Conservation (phyloP, 2,888 invertebrate species). For the Hyposoter didymator region DNA sequence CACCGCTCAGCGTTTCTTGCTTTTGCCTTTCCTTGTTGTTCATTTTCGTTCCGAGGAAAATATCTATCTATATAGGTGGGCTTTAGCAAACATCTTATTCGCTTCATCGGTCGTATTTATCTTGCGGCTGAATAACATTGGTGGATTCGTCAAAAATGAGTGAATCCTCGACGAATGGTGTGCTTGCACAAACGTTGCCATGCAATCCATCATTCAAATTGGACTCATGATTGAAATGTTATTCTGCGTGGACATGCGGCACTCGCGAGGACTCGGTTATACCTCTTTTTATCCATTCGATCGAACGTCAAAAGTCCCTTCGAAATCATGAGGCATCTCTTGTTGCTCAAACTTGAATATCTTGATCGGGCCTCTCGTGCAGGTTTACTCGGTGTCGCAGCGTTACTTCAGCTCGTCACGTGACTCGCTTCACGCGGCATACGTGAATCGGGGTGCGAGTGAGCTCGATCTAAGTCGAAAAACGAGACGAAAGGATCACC, state of each 20-base stretch:
- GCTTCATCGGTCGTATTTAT: neutral
- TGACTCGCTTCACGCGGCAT: slow-evolving; percentile 90
- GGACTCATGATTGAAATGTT: neutral
- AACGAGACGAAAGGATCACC: slow-evolving; percentile 87
- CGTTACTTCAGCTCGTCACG: slow-evolving; percentile 90
- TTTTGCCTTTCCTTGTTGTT: neutral
- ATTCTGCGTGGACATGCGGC: slow-evolving; percentile 48
- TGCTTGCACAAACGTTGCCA: neutral
- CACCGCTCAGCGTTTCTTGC: slow-evolving; percentile 29
- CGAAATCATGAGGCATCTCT: neutral
- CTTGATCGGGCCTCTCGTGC: slow-evolving; percentile 74
- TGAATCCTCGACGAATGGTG: neutral
- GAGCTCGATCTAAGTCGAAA: slow-evolving; percentile 92
- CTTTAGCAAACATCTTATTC: slow-evolving; percentile 2
- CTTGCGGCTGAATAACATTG: neutral
- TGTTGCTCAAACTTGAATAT: slow-evolving; percentile 38
- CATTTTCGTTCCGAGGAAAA: neutral
- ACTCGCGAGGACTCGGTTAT: slow-evolving; percentile 56
- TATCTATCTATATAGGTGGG: neutral
- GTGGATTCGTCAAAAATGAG: neutral
- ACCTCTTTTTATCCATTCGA: slow-evolving; percentile 3
- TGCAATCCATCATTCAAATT: neutral
- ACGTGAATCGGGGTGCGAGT: slow-evolving; percentile 89
- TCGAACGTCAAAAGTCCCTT: slow-evolving; percentile 8
- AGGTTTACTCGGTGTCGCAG: slow-evolving; percentile 84